phyloP scores from a whole-genome alignment of 2,888 invertebrate species.

The Himalopsyche japonica region DNA sequence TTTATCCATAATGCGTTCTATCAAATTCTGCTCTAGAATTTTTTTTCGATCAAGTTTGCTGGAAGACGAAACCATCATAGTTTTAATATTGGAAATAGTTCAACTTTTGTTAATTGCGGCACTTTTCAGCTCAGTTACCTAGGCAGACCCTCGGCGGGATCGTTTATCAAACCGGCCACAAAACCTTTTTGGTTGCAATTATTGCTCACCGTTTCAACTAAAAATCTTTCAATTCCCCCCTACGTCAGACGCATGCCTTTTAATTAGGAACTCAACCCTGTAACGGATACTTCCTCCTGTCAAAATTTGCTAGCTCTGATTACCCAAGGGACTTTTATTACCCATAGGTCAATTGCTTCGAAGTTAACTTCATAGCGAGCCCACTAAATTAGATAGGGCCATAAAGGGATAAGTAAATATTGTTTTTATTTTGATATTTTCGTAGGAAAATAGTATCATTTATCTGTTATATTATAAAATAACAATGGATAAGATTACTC shows the following conservation, averaged over 20 bases:
- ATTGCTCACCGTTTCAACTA: conserved; percentile 10
- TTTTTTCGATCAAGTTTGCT: no score
- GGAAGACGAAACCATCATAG: no score
- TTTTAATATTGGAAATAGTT: no score
- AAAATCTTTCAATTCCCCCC: neutral
- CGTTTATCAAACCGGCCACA: conserved; percentile 11
- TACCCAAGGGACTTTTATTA: neutral
- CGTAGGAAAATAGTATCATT: no score
- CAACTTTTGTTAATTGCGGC: no score
- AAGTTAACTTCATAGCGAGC: neutral
- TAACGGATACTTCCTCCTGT: neutral
- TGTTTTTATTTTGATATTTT: neutral
- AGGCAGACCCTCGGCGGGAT: neutral
- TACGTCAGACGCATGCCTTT: neutral
- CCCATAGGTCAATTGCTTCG: neutral
- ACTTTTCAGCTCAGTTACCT: neutral
- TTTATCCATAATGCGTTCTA: no score
- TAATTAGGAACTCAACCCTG: neutral
- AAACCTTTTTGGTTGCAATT: neutral
- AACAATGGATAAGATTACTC: no score
- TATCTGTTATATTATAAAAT: no score
- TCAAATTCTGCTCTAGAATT: no score
- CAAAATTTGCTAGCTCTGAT: neutral
- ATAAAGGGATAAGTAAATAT: neutral
- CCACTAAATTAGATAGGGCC: neutral